Conservation (phyloP, 1,140 invertebrate genomes). For the Thalassaphorura encarpata region DNA sequence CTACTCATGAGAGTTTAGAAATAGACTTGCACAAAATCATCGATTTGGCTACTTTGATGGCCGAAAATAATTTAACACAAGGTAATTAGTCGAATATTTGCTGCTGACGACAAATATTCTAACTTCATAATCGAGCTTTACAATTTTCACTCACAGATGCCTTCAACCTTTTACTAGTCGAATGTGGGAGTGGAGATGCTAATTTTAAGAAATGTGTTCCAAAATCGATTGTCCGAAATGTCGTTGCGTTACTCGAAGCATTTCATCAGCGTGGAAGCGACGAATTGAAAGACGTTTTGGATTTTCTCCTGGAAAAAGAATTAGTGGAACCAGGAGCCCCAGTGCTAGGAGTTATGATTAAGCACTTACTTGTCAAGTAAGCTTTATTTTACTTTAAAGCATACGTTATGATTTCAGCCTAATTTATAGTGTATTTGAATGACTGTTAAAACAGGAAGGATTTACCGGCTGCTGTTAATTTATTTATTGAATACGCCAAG, state of each 20-base stretch:
- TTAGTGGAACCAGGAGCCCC: slow-evolving; percentile 4
- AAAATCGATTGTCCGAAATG: neutral
- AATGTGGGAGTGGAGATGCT: too few species aligned
- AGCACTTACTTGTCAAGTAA: slow-evolving; percentile 3
- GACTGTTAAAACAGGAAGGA: slow-evolving; percentile 1
- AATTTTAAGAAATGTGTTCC: too few species aligned
- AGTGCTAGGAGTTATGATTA: slow-evolving; percentile 8
- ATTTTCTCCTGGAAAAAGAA: slow-evolving; percentile 4
- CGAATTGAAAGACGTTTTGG: neutral
- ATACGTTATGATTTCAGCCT: neutral
- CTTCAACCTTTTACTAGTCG: neutral
- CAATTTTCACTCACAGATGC: neutral
- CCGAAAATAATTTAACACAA: neutral
- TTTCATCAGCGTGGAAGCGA: neutral
- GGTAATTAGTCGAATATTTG: neutral
- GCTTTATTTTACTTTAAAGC: neutral
- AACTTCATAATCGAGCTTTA: neutral
- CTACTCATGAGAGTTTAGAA: neutral
- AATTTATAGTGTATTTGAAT: neutral
- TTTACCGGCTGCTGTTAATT: neutral
- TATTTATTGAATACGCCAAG: slow-evolving; percentile 6
- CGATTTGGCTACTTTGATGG: slow-evolving; percentile 14
- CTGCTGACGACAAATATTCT: neutral
- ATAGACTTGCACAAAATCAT: slow-evolving; percentile 13
- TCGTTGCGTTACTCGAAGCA: slow-evolving; percentile 1